Evolutionary conservation across 2,888 invertebrate species (phyloP).

Genomic region (Ptychoptera contaminata): DNA sequence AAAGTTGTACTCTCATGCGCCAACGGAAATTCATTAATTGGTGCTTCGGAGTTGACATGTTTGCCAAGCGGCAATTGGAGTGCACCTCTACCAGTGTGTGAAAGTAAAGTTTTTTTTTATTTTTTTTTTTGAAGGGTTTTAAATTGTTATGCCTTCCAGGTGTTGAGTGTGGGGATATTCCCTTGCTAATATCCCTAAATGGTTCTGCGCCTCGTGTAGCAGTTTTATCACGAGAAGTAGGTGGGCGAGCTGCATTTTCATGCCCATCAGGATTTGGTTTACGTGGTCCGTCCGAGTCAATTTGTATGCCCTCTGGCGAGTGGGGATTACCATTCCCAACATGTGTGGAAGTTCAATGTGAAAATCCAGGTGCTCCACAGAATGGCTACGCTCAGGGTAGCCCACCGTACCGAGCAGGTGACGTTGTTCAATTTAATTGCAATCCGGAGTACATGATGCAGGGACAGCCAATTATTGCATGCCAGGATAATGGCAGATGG

Average conservation of each 20-base stretch:
- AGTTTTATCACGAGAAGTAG: constrained; percentile 62
- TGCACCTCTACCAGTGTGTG: constrained; percentile 63
- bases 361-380: constrained; percentile 53
- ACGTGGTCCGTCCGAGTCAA: constrained; percentile 55
- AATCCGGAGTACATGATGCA: constrained; percentile 79
- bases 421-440: constrained; percentile 76
- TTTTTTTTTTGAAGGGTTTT: not conserved
- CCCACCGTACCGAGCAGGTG: constrained; percentile 66
- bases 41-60: constrained; percentile 55
- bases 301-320: constrained; percentile 60
- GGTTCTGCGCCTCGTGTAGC: constrained; percentile 52
- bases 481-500: constrained; percentile 78
- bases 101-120: constrained; percentile 36
- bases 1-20: constrained; percentile 58
- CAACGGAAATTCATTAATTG: constrained; percentile 66
- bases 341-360: constrained; percentile 72
- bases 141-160: constrained; percentile 29
- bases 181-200: constrained; percentile 32
- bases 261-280: constrained; percentile 64
- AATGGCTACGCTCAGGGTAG: constrained; percentile 66
- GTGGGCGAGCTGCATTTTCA: constrained; percentile 64
- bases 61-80: constrained; percentile 81
- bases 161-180: constrained; percentile 66
- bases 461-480: constrained; percentile 76
- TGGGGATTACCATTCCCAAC: constrained; percentile 65